phyloP scores from a whole-genome alignment of 2,797 vertebrate species.

The Vireo griseus region DNA sequence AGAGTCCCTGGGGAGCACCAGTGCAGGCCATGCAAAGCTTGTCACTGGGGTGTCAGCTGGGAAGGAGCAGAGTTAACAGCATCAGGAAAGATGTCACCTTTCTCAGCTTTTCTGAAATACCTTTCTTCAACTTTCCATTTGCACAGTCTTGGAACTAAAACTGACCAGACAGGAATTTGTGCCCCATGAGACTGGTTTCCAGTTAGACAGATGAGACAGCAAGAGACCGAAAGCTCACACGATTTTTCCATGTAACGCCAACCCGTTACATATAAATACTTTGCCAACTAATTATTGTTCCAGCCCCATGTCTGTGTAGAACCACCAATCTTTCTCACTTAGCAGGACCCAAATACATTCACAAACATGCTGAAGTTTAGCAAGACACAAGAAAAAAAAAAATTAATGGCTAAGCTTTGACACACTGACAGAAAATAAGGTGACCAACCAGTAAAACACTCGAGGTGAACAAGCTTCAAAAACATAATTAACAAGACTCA shows the following conservation, averaged over 20 bases:
- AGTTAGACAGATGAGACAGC: slow-evolving; percentile 21
- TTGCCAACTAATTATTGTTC: not conserved
- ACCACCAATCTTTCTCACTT: not conserved
- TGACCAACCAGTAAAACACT: not conserved
- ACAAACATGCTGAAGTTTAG: not conserved
- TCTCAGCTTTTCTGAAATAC: not conserved
- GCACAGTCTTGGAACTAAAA: slow-evolving; percentile 34
- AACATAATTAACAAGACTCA: not conserved
- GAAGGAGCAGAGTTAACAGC: not conserved
- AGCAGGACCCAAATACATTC: not conserved
- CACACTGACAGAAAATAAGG: not conserved
- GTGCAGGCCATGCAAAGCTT: accelerated
- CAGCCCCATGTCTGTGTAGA: not conserved
- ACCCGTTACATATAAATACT: not conserved
- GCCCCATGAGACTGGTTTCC: slow-evolving; percentile 17
- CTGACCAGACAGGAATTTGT: slow-evolving; percentile 33
- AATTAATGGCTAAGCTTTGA: not conserved
- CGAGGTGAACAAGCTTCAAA: not conserved
- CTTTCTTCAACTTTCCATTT: not conserved
- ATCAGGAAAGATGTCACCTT: not conserved
- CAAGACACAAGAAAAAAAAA: not conserved
- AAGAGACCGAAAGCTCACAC: not conserved
- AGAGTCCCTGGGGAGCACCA: not conserved
- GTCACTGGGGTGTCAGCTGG: not conserved
- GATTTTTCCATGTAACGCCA: not conserved